Conservation (phyloP, 2,888 invertebrate genomes). For the Dyspetes luteomarginatus region DNA sequence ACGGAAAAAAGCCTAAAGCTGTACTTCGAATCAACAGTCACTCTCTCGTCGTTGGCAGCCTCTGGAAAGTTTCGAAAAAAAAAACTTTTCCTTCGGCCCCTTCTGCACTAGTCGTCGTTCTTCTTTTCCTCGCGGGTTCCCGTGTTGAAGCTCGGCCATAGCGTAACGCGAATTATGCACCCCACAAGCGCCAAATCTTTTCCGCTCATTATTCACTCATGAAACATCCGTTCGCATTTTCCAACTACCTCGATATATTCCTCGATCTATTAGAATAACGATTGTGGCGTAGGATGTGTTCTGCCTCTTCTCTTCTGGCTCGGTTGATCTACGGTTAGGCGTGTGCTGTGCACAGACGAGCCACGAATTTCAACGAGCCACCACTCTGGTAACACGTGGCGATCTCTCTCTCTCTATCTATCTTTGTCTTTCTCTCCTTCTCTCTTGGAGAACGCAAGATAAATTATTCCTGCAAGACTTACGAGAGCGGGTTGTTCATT, state of each 20-base stretch:
- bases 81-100: neutral
- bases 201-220: slow-evolving; percentile 23
- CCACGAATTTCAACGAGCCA: slow-evolving; percentile 43
- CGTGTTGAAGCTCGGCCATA: neutral
- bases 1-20: neutral
- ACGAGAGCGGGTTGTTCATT: slow-evolving; percentile 29
- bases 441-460: slow-evolving; percentile 38
- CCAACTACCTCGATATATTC: neutral
- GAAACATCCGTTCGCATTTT: neutral
- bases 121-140: neutral
- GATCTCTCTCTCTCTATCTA: neutral
- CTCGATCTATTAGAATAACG: neutral
- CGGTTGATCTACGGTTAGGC: slow-evolving; percentile 34
- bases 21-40: neutral
- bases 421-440: neutral
- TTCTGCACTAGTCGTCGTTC: neutral
- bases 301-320: slow-evolving; percentile 19
- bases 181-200: slow-evolving; percentile 14
- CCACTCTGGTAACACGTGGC: slow-evolving; percentile 22
- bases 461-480: slow-evolving; percentile 60
- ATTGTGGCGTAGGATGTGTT: neutral
- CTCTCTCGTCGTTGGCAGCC: neutral
- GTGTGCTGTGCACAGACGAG: slow-evolving; percentile 34
- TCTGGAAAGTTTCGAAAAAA: neutral
- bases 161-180: neutral